phyloP scores from a whole-genome alignment of 2,113 vertebrate species.

The Anoplopoma fimbria region DNA sequence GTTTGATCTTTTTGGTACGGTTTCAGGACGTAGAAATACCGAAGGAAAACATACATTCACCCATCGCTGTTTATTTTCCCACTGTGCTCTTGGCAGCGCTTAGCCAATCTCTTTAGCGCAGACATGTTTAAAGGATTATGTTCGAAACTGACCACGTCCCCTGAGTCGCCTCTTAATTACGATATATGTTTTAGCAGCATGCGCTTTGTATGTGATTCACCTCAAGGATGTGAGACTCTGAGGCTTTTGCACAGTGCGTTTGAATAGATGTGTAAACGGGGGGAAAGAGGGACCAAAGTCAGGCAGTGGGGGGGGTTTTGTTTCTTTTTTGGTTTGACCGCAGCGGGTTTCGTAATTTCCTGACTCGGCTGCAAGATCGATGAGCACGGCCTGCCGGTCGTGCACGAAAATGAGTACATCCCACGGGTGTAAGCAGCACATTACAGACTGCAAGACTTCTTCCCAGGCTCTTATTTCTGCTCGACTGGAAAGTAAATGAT shows the following conservation, averaged over 20 bases:
- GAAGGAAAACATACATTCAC: constrained; percentile 45
- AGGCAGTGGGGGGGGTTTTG: not conserved
- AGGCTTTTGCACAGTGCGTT: constrained; percentile 32
- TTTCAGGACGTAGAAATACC: constrained; percentile 44
- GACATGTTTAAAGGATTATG: constrained; percentile 59
- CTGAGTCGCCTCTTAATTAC: constrained; percentile 51
- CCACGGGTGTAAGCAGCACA: not conserved
- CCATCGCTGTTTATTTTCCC: constrained; percentile 54
- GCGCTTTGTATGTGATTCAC: constrained; percentile 34
- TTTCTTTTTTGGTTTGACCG: constrained; percentile 36
- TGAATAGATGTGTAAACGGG: constrained; percentile 41
- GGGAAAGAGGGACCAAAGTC: constrained; percentile 11
- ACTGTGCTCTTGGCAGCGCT: constrained; percentile 37
- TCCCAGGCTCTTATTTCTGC: not conserved
- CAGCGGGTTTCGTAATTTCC: constrained; percentile 18
- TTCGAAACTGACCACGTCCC: constrained; percentile 17
- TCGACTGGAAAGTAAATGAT: not conserved
- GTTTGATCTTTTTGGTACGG: constrained; percentile 28
- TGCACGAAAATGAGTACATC: not conserved
- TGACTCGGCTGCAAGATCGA: not conserved
- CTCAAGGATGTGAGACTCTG: constrained; percentile 42
- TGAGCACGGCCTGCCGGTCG: constrained; percentile 25
- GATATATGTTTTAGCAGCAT: constrained; percentile 35
- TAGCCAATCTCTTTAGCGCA: constrained; percentile 17
- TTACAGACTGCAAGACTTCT: not conserved